Conservation (phyloP, 1,140 invertebrate species). For the Drosophila ironensis region DNA sequence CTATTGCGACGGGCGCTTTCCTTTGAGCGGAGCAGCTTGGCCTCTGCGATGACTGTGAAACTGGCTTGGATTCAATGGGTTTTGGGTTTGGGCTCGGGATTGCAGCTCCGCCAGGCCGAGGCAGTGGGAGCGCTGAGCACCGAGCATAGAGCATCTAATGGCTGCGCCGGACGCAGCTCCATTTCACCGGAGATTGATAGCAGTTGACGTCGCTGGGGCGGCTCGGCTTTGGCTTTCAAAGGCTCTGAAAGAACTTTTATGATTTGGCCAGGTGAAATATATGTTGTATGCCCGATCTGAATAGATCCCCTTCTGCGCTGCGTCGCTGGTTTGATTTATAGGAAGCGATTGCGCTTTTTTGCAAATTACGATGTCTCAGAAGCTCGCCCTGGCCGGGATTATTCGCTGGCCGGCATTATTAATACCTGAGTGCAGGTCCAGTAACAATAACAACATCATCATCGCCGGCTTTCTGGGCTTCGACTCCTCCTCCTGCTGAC, state of each 20-base stretch:
- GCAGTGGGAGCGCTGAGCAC: not conserved
- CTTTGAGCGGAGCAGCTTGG: slow-evolving; percentile 63
- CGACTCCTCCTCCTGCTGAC: not conserved
- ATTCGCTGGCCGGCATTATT: slow-evolving; percentile 44
- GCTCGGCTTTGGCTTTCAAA: slow-evolving; percentile 29
- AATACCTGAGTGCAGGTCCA: slow-evolving; percentile 46
- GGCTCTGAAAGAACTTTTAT: slow-evolving; percentile 42
- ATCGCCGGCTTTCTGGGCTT: slow-evolving; percentile 17
- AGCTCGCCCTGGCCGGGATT: slow-evolving; percentile 20
- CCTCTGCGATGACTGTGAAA: slow-evolving; percentile 1
- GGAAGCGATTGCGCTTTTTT: slow-evolving; percentile 76
- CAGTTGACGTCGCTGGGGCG: slow-evolving; percentile 62
- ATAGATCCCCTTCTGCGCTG: slow-evolving; percentile 40
- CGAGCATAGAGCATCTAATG: slow-evolving; percentile 36
- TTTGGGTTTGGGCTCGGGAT: slow-evolving; percentile 3
- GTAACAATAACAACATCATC: slow-evolving; percentile 41
- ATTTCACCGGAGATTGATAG: slow-evolving; percentile 74
- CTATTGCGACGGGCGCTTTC: slow-evolving; percentile 78
- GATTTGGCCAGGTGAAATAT: slow-evolving; percentile 68
- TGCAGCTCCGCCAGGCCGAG: not conserved
- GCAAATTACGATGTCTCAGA: slow-evolving; percentile 74
- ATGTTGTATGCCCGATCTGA: slow-evolving; percentile 51
- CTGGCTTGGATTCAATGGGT: not conserved
- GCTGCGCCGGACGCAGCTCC: slow-evolving; percentile 41
- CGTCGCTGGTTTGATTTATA: slow-evolving; percentile 59